Base-by-base conservation (phyloP, 2,113 vertebrate genomes). In the Dermatemys mawii region DNA sequence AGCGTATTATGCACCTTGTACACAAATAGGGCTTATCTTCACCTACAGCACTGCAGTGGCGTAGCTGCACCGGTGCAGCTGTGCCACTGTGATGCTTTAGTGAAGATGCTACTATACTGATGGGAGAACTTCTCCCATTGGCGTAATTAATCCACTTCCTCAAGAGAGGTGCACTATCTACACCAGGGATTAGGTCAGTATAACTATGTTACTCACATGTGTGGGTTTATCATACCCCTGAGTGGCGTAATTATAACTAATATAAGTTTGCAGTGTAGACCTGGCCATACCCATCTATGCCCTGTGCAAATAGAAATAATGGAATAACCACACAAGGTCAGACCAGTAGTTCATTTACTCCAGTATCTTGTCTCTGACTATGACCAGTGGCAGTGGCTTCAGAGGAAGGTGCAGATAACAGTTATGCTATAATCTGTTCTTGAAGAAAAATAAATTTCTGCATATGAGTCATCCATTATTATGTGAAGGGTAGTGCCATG, bases 1-100 rank as follows among this genome's bases (percentile, higher is more conserved):
- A 95, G 50, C 22, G 85, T 16, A 94, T 95, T 46, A 41, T 86
- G 75, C 44, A 95, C 54, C 44, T 22, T 87, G 48, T 84, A 9
- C 90, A 70, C 26, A 73, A 83, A 53, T 57, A 57, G 24, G 29
- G 55, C 11, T 32, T 13, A 27, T 57, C 55, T 57, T 57, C 55
- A 57, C 11, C 5, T 46, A 46, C 46, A 46, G 46, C 46, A 8
- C 46, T 46, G 46, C 46, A 46, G 46, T 6, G 46, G 46, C 46
- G 8, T 46, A 46, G 46, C 46, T 46, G 46, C 54, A 57, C 26
- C 11, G 9, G 24, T 54, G 24, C 22, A 26, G 4, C 54, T 5
- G 26, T 57, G 26, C 54, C 12, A 22, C 54, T 29, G 26, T 29
- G 29, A 26, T 57, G 54, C 54, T 57, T 57, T 57, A 29, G 55